Conservation (phyloP, 2,888 invertebrate genomes). For the Lasioglossum pauxillum region DNA sequence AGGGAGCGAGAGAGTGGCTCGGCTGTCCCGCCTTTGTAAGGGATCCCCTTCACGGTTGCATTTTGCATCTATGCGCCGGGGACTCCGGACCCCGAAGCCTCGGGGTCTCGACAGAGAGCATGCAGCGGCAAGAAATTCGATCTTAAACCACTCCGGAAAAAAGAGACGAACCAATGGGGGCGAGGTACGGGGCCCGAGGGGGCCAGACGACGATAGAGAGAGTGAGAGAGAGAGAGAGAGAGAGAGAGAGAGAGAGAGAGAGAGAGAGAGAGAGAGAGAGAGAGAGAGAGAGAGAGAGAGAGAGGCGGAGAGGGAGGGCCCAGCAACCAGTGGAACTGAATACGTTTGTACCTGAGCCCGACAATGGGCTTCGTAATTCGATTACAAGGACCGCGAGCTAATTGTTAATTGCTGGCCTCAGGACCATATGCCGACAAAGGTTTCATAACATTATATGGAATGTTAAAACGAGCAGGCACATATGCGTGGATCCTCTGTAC, state of each 20-base stretch:
- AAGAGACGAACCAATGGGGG: conserved; percentile 70
- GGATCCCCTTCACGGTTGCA: conserved; percentile 81
- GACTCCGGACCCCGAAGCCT: not conserved
- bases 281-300: too few species aligned
- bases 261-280: not conserved
- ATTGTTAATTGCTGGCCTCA: conserved; percentile 84
- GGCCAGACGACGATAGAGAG: not conserved
- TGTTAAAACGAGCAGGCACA: conserved; percentile 79
- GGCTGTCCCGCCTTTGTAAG: conserved; percentile 81
- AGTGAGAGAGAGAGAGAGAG: too few species aligned
- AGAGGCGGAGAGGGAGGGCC: conserved; percentile 46
- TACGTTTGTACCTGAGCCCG: conserved; percentile 84
- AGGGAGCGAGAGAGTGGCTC: conserved; percentile 65
- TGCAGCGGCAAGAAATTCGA: conserved; percentile 81
- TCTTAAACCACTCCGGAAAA: conserved; percentile 74
- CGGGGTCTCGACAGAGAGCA: conserved; percentile 54
- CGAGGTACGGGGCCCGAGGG: conserved; percentile 39
- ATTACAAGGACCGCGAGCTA: conserved; percentile 85
- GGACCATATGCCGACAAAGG: conserved; percentile 80
- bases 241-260: not conserved
- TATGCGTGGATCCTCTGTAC: conserved; percentile 58
- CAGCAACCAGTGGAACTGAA: conserved; percentile 79
- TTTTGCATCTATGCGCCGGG: conserved; percentile 78
- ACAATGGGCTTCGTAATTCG: conserved; percentile 84
- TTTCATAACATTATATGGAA: conserved; percentile 75